Percentiles rank a stretch among this genome's conserved stretches.
These are phyloP conservation scores for Leuctra nigra DNA, from an alignment of 2,888 invertebrate genomes.

Conservation along the genomic window DNA sequence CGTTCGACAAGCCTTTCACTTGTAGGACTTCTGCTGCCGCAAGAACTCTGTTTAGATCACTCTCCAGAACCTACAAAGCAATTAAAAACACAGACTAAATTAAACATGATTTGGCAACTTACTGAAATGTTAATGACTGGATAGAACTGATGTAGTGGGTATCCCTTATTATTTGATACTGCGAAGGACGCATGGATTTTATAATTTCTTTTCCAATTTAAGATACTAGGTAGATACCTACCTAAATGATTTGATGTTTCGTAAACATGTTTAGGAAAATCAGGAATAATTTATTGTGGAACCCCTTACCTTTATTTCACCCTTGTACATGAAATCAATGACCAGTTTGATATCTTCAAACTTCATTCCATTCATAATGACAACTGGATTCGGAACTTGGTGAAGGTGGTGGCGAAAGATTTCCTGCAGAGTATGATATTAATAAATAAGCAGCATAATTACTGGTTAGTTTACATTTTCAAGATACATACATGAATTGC, in stretches of 20 bases:
- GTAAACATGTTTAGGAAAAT: neutral
- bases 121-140: too few relatives aligned
- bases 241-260: neutral
- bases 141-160: too few relatives aligned
- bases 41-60: constrained; percentile 41
- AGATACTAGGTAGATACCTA: neutral
- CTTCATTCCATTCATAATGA: constrained; percentile 42
- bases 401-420: constrained; percentile 38
- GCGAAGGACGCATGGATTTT: too few relatives aligned
- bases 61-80: constrained; percentile 37
- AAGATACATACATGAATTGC: too few relatives aligned
- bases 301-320: constrained; percentile 42
- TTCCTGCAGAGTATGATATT: too few relatives aligned
- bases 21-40: constrained; percentile 42
- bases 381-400: constrained; percentile 40
- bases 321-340: constrained; percentile 45
- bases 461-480: too few relatives aligned
- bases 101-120: too few relatives aligned
- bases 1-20: constrained; percentile 44
- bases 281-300: too few relatives aligned
- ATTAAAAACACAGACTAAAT: too few relatives aligned
- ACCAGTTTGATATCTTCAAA: constrained; percentile 41
- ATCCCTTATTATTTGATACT: too few relatives aligned
- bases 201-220: too few relatives aligned
- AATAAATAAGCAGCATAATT: too few relatives aligned